Conservation (phyloP, 2,888 invertebrate genomes). For the Diplazon laetatorius region DNA sequence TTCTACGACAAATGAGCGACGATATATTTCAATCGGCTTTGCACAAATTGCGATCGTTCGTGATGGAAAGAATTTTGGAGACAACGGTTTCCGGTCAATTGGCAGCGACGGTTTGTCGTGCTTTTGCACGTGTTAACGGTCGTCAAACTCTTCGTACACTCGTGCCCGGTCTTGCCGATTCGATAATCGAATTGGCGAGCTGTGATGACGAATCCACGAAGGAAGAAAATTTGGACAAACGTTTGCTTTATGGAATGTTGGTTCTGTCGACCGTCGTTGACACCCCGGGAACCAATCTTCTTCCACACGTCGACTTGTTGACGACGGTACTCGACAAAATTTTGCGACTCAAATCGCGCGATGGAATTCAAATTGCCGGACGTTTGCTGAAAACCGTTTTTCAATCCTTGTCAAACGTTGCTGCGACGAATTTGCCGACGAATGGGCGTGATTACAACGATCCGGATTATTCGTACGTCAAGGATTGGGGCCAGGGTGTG, state of each 20-base stretch:
- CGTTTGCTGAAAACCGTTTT: slow-evolving; percentile 86
- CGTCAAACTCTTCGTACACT: slow-evolving; percentile 88
- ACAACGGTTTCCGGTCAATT: slow-evolving; percentile 92
- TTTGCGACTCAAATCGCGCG: slow-evolving; percentile 87
- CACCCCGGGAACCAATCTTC: slow-evolving; percentile 86
- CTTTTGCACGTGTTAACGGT: slow-evolving; percentile 87
- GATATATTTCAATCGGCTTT: slow-evolving; percentile 87
- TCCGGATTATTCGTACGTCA: slow-evolving; percentile 88
- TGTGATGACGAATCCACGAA: slow-evolving; percentile 87
- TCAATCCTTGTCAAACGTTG: slow-evolving; percentile 85
- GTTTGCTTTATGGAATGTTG: slow-evolving; percentile 90
- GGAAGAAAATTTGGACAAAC: slow-evolving; percentile 91
- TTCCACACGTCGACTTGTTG: slow-evolving; percentile 87
- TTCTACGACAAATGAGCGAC: slow-evolving; percentile 88
- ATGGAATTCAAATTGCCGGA: slow-evolving; percentile 86
- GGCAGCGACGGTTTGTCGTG: slow-evolving; percentile 88
- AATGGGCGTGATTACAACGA: slow-evolving; percentile 86
- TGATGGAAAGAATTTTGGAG: slow-evolving; percentile 90
- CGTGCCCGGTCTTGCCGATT: slow-evolving; percentile 88
- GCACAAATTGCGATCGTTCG: slow-evolving; percentile 89
- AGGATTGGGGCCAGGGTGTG: slow-evolving; percentile 92
- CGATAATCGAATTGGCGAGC: slow-evolving; percentile 83
- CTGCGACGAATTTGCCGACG: slow-evolving; percentile 82
- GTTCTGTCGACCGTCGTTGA: slow-evolving; percentile 89
- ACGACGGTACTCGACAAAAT: slow-evolving; percentile 88